phyloP scores from a whole-genome alignment of 1,140 invertebrate genomes.

The Rhynchophorus ferrugineus region DNA sequence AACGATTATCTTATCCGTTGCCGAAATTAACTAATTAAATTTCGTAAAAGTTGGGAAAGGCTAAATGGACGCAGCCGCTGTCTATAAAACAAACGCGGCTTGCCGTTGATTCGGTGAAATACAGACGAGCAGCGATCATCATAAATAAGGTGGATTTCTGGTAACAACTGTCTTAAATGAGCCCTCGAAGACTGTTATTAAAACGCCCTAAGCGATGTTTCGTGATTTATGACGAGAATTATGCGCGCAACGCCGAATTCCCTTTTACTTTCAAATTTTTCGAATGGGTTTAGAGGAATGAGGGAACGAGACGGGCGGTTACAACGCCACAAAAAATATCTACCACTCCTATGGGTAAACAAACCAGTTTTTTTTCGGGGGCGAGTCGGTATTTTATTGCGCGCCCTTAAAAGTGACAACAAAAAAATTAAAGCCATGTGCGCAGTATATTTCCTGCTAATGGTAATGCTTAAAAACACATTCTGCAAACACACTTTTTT shows the following conservation, averaged over 20 bases:
- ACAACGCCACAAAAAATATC: constrained; percentile 1
- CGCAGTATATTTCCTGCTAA: no score
- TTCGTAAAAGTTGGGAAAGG: background rate
- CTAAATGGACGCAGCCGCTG: background rate
- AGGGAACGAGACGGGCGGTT: constrained; percentile 3
- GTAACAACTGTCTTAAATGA: constrained; percentile 21
- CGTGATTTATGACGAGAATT: constrained; percentile 18
- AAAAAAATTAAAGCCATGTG: no score
- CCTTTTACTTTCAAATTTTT: constrained; percentile 18
- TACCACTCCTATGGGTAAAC: no score
- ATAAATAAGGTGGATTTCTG: constrained; percentile 19
- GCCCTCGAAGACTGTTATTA: constrained; percentile 21
- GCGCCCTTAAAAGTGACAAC: no score
- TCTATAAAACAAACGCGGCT: constrained; percentile 21
- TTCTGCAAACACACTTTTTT: no score
- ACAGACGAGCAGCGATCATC: constrained; percentile 12
- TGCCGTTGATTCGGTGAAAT: constrained; percentile 11
- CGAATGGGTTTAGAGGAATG: constrained; percentile 10
- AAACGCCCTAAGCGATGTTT: constrained; percentile 14
- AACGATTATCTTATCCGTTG: no score
- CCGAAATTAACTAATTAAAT: no score
- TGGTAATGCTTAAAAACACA: no score
- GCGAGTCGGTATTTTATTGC: no score
- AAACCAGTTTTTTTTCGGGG: no score
- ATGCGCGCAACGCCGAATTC: constrained; percentile 8